Percentiles rank a stretch among this genome's conserved stretches.
Evolutionary conservation across 2,113 vertebrate genomes (phyloP).

Genomic region (Galeopterus variegatus): DNA sequence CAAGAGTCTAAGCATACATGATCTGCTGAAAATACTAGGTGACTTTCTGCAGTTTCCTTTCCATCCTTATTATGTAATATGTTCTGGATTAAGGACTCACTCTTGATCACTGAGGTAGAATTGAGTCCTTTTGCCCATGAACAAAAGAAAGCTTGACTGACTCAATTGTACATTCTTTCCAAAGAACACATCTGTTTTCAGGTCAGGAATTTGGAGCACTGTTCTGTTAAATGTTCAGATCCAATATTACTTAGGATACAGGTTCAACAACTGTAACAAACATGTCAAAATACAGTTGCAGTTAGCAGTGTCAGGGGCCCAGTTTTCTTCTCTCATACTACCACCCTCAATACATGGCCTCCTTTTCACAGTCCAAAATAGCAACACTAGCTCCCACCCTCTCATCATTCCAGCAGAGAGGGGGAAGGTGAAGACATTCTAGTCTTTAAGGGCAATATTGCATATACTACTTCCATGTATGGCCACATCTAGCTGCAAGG

Average conservation of each 20-base stretch:
- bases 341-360: background rate
- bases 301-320: background rate
- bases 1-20: background rate
- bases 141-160: slow-evolving; percentile 26
- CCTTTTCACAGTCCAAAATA: background rate
- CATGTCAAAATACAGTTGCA: background rate
- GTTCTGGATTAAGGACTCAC: background rate
- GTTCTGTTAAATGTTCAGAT: slow-evolving; percentile 37
- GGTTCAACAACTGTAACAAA: slow-evolving; percentile 5
- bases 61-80: background rate
- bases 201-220: background rate
- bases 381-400: background rate
- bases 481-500: background rate
- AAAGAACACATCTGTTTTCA: slow-evolving; percentile 28
- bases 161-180: background rate
- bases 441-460: background rate
- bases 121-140: background rate
- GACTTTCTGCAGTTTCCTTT: slow-evolving; percentile 13
- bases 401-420: background rate
- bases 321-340: background rate
- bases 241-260: background rate
- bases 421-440: background rate
- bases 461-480: background rate
- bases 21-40: slow-evolving; percentile 4
- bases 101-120: slow-evolving; percentile 13